Evolutionary conservation across 2,888 invertebrate species (phyloP), one percentile per base, ranked within the genome.

Genomic region (Halictus quadricinctus): DNA sequence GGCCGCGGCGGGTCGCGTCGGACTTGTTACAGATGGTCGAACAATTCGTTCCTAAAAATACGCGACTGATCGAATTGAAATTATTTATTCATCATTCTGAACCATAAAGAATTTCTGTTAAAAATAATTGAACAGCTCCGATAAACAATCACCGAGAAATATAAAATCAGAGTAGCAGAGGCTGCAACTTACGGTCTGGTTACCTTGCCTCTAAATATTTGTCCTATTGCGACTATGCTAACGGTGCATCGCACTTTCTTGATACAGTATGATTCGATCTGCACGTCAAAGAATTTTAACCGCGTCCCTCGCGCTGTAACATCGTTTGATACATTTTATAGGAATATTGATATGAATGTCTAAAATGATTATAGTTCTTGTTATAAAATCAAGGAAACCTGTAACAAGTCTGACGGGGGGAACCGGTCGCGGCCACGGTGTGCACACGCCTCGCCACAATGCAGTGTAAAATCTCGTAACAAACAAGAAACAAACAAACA

Each of bases 401-500:
- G 41, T 72, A 75, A 70, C 73, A 41, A 60, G 72, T 66, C 48
- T 75, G 74, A 29, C n/a, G 46, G 29, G 2, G n/a, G n/a, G 29
- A n/a, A 29, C 36, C 70, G 72, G 77, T 72, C 69, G 21, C 69
- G 69, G 69, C 41, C 21, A 79, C 85, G 69, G 83, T 73, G 82
- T 78, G 64, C 80, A 81, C 82, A 83, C 73, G 81, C 77, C 74
- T 86, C 72, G 89, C 81, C 83, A 88, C 80, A 76, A 83, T 85
- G 80, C 84, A 87, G 75, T 85, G 85, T 92, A 92, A 92, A 92
- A 92, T 92, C 90, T 92, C 88, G 88, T 91, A 93, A 92, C 90
- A 92, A 93, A 92, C 87, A 91, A 88, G 85, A 90, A 93, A 93
- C 90, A 90, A 90, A 87, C 82, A 91, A 92, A 91, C 89, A 92